Conservation (phyloP, 2,888 invertebrate species). For the Tipula confusa region DNA sequence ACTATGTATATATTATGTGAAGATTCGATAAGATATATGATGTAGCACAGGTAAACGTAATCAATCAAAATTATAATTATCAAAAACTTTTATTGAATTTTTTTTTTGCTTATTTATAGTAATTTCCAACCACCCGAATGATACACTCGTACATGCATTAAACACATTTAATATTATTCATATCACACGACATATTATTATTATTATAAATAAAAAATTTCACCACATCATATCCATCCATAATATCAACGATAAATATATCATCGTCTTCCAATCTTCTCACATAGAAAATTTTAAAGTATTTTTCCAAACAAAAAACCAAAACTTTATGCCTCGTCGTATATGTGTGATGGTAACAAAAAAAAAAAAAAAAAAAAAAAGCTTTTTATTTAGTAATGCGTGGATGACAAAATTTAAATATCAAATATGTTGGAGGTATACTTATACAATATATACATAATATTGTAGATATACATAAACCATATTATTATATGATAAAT, state of each 20-base stretch:
- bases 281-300: not conserved
- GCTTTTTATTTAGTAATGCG: constrained; percentile 25
- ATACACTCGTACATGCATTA: not conserved
- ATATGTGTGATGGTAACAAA: too few relatives aligned
- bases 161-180: not conserved
- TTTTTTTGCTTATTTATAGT: too few relatives aligned
- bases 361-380: too few relatives aligned
- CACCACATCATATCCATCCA: not conserved
- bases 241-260: constrained; percentile 12
- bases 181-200: not conserved
- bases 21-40: not conserved
- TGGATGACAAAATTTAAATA: constrained; percentile 25
- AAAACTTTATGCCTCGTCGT: not conserved
- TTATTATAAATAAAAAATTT: not conserved
- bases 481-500: not conserved
- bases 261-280: constrained; percentile 20
- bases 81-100: not conserved
- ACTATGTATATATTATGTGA: not conserved
- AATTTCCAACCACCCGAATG: not conserved
- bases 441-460: not conserved
- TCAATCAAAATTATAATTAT: constrained; percentile 25
- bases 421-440: not conserved
- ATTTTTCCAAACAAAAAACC: not conserved
- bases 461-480: not conserved
- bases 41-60: not conserved